These are phyloP conservation scores for Chironomus tentans DNA, from an alignment of 2,888 invertebrate species.

Conservation along the genomic window DNA sequence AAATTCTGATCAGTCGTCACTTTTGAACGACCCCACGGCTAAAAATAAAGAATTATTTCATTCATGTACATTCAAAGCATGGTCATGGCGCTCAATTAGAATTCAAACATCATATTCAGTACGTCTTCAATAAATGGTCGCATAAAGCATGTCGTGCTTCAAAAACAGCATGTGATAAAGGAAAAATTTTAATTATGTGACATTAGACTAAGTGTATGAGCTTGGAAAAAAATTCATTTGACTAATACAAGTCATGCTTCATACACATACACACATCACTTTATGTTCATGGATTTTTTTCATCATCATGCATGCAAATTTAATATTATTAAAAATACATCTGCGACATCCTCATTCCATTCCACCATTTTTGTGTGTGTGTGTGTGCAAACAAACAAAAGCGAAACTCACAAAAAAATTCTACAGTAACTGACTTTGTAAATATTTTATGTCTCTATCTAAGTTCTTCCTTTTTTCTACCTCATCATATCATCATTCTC, in stretches of 20 bases:
- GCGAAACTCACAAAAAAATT: no score
- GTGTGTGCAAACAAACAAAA: background rate
- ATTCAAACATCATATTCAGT: no score
- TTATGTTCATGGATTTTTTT: background rate
- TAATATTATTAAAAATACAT: constrained; percentile 25
- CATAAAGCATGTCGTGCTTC: no score
- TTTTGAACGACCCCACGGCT: no score
- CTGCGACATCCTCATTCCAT: constrained; percentile 12
- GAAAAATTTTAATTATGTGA: constrained; percentile 14
- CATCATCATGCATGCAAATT: constrained; percentile 23
- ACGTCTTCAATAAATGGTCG: no score
- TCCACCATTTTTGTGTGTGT: background rate
- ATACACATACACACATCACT: background rate
- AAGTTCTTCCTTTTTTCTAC: background rate
- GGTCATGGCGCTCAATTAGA: no score
- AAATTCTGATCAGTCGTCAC: no score
- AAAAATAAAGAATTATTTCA: no score
- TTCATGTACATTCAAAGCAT: no score
- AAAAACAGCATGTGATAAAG: no score
- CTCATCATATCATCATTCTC: background rate
- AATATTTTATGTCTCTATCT: background rate
- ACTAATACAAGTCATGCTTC: background rate
- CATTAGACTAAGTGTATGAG: background rate
- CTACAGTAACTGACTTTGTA: background rate
- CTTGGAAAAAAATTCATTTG: background rate